phyloP scores from a whole-genome alignment of 2,113 vertebrate species.

The Pachypanchax playfairii region DNA sequence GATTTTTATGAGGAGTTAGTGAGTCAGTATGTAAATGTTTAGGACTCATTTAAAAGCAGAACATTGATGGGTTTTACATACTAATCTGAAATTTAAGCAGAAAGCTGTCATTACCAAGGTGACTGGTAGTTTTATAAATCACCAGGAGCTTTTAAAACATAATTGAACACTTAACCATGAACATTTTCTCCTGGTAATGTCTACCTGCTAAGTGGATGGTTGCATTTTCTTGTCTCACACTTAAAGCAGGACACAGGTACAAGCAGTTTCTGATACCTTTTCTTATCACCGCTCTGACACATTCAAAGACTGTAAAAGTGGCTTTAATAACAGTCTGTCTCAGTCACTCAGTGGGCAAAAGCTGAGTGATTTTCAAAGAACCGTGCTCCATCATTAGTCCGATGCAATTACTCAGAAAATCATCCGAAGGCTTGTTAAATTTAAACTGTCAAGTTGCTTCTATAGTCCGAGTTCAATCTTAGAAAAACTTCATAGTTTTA shows the following conservation, averaged over 20 bases:
- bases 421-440: neutral
- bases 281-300: constrained; percentile 10
- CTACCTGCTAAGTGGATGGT: neutral
- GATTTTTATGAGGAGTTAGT: neutral
- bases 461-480: neutral
- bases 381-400: constrained; percentile 27
- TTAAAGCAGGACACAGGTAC: neutral
- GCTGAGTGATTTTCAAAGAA: constrained; percentile 26
- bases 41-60: neutral
- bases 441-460: neutral
- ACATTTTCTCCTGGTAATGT: neutral
- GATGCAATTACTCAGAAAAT: constrained; percentile 12
- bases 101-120: neutral
- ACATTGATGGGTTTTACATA: neutral
- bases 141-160: constrained; percentile 2
- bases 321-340: constrained; percentile 23
- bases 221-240: constrained; percentile 5
- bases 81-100: neutral
- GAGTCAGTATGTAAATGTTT: too few relatives aligned
- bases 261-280: constrained; percentile 1
- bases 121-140: neutral
- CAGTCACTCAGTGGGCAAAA: constrained; percentile 4
- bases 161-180: constrained; percentile 5
- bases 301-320: constrained; percentile 3
- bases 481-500: neutral